These are phyloP conservation scores for Esperia sulphurella DNA, from an alignment of 2,888 invertebrate genomes.

Conservation along the genomic window DNA sequence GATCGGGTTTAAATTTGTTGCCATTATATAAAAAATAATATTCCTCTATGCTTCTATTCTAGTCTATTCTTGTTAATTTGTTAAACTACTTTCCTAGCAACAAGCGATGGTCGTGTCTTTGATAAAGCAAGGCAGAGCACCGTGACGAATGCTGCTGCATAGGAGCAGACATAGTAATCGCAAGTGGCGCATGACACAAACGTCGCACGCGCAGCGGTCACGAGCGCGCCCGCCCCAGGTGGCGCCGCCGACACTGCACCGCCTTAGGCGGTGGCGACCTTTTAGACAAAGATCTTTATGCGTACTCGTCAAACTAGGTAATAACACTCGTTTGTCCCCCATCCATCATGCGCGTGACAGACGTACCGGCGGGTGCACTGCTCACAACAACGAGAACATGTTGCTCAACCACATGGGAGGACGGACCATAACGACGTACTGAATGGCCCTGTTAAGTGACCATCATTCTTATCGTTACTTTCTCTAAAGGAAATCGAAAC, in stretches of 20 bases:
- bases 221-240: constrained; percentile 50
- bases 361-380: constrained; percentile 42
- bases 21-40: too few relatives aligned
- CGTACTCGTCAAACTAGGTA: constrained; percentile 45
- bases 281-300: constrained; percentile 47
- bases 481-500: constrained; percentile 14
- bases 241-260: constrained; percentile 34
- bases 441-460: constrained; percentile 39
- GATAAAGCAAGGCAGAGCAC: constrained; percentile 29
- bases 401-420: constrained; percentile 37
- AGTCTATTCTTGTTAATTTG: too few relatives aligned
- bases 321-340: constrained; percentile 50
- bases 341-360: constrained; percentile 53
- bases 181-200: constrained; percentile 68
- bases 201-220: constrained; percentile 66
- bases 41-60: too few relatives aligned
- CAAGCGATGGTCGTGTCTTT: constrained; percentile 2
- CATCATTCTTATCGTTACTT: constrained; percentile 28
- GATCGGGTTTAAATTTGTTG: too few relatives aligned
- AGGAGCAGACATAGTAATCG: constrained; percentile 66
- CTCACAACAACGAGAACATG: constrained; percentile 40
- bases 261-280: constrained; percentile 25
- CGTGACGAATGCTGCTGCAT: constrained; percentile 31
- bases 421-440: constrained; percentile 48
- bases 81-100: background rate